Conservation (phyloP, 2,797 vertebrate genomes). For the Pangasius larnaudii region DNA sequence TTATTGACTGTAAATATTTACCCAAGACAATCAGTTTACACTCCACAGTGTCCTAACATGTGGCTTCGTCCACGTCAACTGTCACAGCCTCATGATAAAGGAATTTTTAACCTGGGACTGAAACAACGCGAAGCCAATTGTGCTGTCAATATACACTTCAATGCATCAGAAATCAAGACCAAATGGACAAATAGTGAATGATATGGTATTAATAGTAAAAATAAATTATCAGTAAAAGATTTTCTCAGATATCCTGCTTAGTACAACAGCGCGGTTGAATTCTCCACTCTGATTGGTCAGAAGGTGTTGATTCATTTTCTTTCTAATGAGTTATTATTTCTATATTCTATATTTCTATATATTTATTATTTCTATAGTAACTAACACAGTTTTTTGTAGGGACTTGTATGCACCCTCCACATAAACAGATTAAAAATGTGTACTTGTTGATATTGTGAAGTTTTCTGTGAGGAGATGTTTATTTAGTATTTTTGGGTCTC, state of each 20-base stretch:
- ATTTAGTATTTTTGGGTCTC: not conserved
- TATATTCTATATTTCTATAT: not conserved
- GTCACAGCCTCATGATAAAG: not conserved
- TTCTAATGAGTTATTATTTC: not conserved
- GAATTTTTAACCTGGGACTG: not conserved
- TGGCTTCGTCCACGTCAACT: constrained; percentile 12
- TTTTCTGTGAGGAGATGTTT: not conserved
- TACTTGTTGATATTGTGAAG: not conserved
- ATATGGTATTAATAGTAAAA: not conserved
- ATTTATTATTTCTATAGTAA: not conserved
- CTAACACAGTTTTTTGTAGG: not conserved
- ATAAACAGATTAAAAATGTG: not conserved
- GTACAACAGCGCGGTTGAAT: not conserved
- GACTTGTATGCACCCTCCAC: not conserved
- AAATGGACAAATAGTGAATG: not conserved
- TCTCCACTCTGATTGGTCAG: not conserved
- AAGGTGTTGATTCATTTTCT: not conserved
- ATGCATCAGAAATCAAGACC: not conserved
- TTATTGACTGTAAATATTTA: constrained; percentile 25
- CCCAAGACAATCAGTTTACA: constrained; percentile 6
- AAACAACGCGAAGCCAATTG: not conserved
- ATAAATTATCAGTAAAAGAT: not conserved
- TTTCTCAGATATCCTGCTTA: not conserved
- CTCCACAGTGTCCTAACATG: constrained; percentile 4
- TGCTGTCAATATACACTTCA: not conserved